Evolutionary conservation across 2,888 invertebrate genomes (phyloP).

Genomic region (Trissonchulus latispiculum): DNA sequence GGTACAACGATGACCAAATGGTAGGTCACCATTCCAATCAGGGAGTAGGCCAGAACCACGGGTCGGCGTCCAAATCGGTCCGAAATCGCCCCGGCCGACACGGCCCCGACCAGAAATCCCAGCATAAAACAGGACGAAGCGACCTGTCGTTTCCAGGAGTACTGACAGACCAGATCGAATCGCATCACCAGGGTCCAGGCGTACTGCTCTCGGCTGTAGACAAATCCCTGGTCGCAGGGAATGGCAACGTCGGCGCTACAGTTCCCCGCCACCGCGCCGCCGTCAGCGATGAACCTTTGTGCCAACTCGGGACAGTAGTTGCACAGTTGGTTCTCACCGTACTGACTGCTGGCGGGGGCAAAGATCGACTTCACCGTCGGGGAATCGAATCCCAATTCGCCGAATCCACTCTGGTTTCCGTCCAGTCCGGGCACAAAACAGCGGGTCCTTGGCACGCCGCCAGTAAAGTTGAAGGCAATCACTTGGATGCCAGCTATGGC

Average conservation of each 20-base stretch:
- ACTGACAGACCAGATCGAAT: slow-evolving; percentile 19
- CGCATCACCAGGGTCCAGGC: neutral
- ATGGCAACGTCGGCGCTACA: no score
- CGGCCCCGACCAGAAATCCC: slow-evolving; percentile 18
- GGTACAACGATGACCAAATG: neutral
- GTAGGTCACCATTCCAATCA: neutral
- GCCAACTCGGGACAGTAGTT: no score
- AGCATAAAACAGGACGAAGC: slow-evolving; percentile 5
- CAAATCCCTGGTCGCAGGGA: neutral
- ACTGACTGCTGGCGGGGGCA: no score
- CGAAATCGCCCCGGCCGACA: neutral
- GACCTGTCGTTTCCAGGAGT: slow-evolving; percentile 14
- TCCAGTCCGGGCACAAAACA: slow-evolving; percentile 14
- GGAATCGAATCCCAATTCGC: no score
- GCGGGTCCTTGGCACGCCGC: slow-evolving; percentile 8
- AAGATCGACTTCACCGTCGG: no score
- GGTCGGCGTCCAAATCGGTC: slow-evolving; percentile 15
- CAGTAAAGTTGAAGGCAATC: slow-evolving; percentile 21
- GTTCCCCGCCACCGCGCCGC: no score
- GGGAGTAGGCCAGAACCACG: neutral
- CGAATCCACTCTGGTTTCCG: no score
- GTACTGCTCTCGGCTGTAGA: neutral
- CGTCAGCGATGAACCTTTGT: no score
- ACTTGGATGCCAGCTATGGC: neutral
- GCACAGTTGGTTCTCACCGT: no score